Evolutionary conservation across 2,888 invertebrate genomes (phyloP).

Genomic region (Anodontia alba): DNA sequence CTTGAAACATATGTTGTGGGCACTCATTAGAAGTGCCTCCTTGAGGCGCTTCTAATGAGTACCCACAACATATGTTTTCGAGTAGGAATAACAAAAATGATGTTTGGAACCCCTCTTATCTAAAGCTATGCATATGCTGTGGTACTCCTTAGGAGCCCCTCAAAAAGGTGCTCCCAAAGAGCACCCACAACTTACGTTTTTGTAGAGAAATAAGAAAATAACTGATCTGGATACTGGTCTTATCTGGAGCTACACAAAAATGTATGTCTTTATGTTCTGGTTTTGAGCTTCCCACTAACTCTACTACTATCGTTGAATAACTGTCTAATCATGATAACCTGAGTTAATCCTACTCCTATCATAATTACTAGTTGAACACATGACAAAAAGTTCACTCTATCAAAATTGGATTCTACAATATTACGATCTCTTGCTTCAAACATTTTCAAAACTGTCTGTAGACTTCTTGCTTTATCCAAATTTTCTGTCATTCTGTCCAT

Average conservation of each 20-base stretch:
- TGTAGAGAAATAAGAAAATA: background rate
- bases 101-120: too few relatives aligned
- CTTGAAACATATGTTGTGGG: too few relatives aligned
- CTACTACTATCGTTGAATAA: slow-evolving; percentile 89
- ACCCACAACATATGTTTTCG: too few relatives aligned
- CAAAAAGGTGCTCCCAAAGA: background rate
- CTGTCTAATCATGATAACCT: slow-evolving; percentile 91
- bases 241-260: background rate
- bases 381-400: slow-evolving; percentile 91
- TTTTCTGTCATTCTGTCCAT: slow-evolving; percentile 88
- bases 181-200: background rate
- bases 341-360: slow-evolving; percentile 90
- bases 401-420: slow-evolving; percentile 92
- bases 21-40: too few relatives aligned
- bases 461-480: slow-evolving; percentile 81
- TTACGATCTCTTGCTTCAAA: slow-evolving; percentile 93
- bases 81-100: too few relatives aligned
- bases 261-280: slow-evolving; percentile 50
- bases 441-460: slow-evolving; percentile 87
- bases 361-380: slow-evolving; percentile 90
- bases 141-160: background rate
- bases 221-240: background rate
- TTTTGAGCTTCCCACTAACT: slow-evolving; percentile 56
- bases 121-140: too few relatives aligned
- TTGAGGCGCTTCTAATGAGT: too few relatives aligned